Evolutionary conservation across 2,797 vertebrate species (phyloP), one percentile per base, ranked within the genome.

Genomic region (Psittacula echo): DNA sequence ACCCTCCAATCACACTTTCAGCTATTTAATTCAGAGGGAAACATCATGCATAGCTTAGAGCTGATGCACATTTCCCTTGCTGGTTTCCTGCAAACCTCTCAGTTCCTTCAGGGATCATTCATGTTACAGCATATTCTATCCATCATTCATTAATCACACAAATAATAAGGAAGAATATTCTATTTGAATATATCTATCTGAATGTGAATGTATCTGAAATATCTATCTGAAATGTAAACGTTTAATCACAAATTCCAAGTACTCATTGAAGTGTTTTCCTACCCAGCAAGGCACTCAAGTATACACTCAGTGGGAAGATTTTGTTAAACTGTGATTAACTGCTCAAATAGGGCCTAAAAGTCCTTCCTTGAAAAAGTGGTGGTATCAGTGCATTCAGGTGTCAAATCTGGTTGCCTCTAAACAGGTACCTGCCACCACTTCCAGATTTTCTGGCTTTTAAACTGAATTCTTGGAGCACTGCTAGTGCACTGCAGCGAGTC

Each of bases 21-120:
- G 62, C 79, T 86, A 75, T 91, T 94, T 89, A 92, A 92, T 85
- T 92, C 87, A 70, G 73, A 74, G 75, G 42, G 42, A 92, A 95
- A 75, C 26, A 1, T 95, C 65, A 93, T 54, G 82, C 95, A 94
- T 96, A 95, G 37, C 92, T 95, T 87, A 91, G 64, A 66, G 73
- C 53, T 95, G 89, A 96, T 85, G 78, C 76, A 64, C 26, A 51
- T 93, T 95, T 97, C 94, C 92, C 82, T 73, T 78, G 11, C 82
- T 73, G 42, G 70, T 89, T 97, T 96, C 91, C 91, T 93, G 72
- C 29, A 92, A 91, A 73, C 70, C 20, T 80, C 22, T 78, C 14
- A 21, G 62, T 72, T 92, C 58, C 85, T 97, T 95, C 72, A 77
- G 34, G 66, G 27, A 65, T 89, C 51, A 13, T 89, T 94, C 42